phyloP scores from a whole-genome alignment of 2,797 vertebrate species.

The Chelon labrosus region DNA sequence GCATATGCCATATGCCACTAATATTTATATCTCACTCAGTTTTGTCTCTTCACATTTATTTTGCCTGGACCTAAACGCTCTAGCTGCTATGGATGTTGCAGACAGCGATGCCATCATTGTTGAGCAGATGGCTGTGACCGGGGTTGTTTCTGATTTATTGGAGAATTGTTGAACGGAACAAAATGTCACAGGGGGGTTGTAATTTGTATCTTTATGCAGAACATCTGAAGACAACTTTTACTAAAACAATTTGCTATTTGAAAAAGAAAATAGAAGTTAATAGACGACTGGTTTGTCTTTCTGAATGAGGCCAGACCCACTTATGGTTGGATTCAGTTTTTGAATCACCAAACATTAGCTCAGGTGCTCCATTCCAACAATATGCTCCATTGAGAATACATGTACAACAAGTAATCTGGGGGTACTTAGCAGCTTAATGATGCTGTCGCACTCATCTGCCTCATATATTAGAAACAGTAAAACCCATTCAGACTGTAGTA shows the following conservation, averaged over 20 bases:
- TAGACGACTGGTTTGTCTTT: neutral
- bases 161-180: constrained; percentile 12
- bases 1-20: constrained; percentile 5
- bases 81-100: constrained; percentile 32
- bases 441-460: constrained; percentile 24
- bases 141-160: constrained; percentile 11
- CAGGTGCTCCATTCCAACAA: constrained; percentile 16
- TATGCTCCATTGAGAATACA: constrained; percentile 24
- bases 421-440: constrained; percentile 28
- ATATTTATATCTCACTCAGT: constrained; percentile 20
- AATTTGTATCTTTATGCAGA: neutral
- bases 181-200: constrained; percentile 7
- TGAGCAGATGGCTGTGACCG: constrained; percentile 26
- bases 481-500: constrained; percentile 24
- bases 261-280: neutral
- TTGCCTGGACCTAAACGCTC: constrained; percentile 15
- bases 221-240: neutral
- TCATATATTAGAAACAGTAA: constrained; percentile 33
- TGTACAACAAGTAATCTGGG: constrained; percentile 21
- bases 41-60: constrained; percentile 32
- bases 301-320: neutral
- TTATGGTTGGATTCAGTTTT: neutral
- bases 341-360: constrained; percentile 2
- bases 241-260: too few species aligned
- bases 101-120: constrained; percentile 29